Conservation (phyloP, 2,888 invertebrate genomes). For the Asteroscopus sphinx region DNA sequence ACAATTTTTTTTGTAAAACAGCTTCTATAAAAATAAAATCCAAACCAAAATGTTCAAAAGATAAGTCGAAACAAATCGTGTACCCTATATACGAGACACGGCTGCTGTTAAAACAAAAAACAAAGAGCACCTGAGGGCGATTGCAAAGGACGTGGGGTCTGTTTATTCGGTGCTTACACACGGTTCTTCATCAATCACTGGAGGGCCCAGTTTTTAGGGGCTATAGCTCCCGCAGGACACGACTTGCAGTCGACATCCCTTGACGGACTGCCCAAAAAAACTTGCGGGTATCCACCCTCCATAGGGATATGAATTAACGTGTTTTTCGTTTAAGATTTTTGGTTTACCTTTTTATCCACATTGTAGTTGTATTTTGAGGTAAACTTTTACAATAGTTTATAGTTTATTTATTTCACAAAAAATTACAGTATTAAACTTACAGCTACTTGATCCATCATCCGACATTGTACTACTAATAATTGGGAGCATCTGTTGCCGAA, state of each 20-base stretch:
- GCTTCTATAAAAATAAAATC: slow-evolving; percentile 5
- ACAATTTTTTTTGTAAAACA: not conserved
- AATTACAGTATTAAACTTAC: too few relatives aligned
- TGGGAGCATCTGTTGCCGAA: too few relatives aligned
- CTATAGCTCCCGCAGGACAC: slow-evolving; percentile 77
- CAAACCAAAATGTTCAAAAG: slow-evolving; percentile 6
- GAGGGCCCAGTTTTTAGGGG: slow-evolving; percentile 79
- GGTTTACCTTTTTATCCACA: slow-evolving; percentile 19
- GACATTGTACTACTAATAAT: too few relatives aligned
- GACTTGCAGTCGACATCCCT: slow-evolving; percentile 71
- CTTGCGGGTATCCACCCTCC: slow-evolving; percentile 63
- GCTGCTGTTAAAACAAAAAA: slow-evolving; percentile 72
- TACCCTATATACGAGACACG: slow-evolving; percentile 40
- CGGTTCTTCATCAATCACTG: slow-evolving; percentile 85
- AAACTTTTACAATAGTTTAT: too few relatives aligned
- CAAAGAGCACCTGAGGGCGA: slow-evolving; percentile 77
- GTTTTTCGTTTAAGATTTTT: slow-evolving; percentile 54
- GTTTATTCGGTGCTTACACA: slow-evolving; percentile 80
- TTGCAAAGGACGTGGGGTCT: slow-evolving; percentile 76
- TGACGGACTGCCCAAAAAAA: slow-evolving; percentile 70
- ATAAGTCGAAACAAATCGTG: slow-evolving; percentile 30
- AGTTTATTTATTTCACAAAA: too few relatives aligned
- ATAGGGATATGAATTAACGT: slow-evolving; percentile 67
- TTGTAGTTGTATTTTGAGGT: too few relatives aligned
- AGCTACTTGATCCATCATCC: too few relatives aligned